phyloP scores from a whole-genome alignment of 2,888 invertebrate genomes.

The Drosophila nigritarsus region DNA sequence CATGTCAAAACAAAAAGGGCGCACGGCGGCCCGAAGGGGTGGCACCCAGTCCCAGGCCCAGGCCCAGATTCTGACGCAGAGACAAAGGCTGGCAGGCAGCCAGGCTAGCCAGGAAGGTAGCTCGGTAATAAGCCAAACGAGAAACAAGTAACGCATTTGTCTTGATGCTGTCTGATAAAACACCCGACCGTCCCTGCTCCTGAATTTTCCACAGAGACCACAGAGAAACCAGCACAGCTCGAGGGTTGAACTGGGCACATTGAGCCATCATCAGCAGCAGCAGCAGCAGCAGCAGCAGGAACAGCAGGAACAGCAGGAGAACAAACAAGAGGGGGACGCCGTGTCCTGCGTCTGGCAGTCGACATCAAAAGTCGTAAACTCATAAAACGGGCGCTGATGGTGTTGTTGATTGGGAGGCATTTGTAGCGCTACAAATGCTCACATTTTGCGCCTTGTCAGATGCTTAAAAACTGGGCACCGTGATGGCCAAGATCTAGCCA shows the following conservation, averaged over 20 bases:
- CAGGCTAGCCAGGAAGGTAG: constrained; percentile 67
- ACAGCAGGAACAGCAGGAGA: constrained; percentile 2
- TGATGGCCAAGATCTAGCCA: constrained; percentile 20
- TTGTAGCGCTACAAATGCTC: constrained; percentile 70
- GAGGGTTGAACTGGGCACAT: constrained; percentile 64
- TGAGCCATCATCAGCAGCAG: constrained; percentile 50
- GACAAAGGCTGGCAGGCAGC: constrained; percentile 16
- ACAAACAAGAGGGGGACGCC: constrained; percentile 1
- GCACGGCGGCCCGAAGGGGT: constrained; percentile 22
- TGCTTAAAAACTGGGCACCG: constrained; percentile 47
- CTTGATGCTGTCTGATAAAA: constrained; percentile 80
- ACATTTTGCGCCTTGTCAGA: constrained; percentile 59
- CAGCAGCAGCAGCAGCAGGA: constrained; percentile 7
- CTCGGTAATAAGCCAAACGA: constrained; percentile 80
- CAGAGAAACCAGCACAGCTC: constrained; percentile 31
- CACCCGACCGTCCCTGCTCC: constrained; percentile 5
- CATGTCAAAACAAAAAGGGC: constrained; percentile 84
- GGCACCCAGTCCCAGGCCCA: constrained; percentile 9
- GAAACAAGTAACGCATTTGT: constrained; percentile 82
- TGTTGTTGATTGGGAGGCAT: constrained; percentile 75
- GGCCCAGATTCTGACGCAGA: constrained; percentile 1
- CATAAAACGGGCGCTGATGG: constrained; percentile 75
- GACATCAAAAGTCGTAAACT: constrained; percentile 77
- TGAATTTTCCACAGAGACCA: constrained; percentile 21
- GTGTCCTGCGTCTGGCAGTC: constrained; percentile 35